Percentiles rank a stretch among this genome's conserved stretches.
phyloP scores from a whole-genome alignment of 1,140 invertebrate species.

The Aphis craccivora region DNA sequence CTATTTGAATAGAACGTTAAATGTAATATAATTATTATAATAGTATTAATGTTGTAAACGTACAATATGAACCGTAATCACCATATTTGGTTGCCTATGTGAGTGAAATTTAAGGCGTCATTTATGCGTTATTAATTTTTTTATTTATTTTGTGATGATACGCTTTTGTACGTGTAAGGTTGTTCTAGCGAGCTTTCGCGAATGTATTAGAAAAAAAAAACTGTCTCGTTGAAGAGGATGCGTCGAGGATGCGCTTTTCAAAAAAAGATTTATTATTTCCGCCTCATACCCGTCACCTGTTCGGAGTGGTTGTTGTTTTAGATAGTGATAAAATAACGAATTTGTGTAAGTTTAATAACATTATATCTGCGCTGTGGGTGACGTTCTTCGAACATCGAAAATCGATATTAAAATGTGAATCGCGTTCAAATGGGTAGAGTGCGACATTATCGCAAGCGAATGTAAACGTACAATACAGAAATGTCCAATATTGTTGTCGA shows the following conservation, averaged over 20 bases:
- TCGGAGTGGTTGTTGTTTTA: too few relatives aligned
- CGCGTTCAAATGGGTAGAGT: neutral
- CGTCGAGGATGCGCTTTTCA: too few relatives aligned
- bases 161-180: neutral
- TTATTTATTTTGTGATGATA: neutral
- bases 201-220: too few relatives aligned
- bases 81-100: neutral
- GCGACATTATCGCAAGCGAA: neutral
- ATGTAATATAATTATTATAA: too few relatives aligned
- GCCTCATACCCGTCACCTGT: too few relatives aligned
- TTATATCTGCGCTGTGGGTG: too few relatives aligned
- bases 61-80: fast-evolving
- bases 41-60: neutral
- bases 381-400: neutral
- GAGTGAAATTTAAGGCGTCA: neutral
- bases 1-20: too few relatives aligned
- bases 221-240: too few relatives aligned
- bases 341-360: neutral
- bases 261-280: too few relatives aligned
- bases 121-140: neutral
- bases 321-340: too few relatives aligned
- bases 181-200: neutral
- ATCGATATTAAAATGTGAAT: neutral
- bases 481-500: neutral
- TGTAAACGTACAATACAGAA: neutral